Evolutionary conservation across 1,140 invertebrate genomes (phyloP).

Genomic region (Zaprionus camerounensis): DNA sequence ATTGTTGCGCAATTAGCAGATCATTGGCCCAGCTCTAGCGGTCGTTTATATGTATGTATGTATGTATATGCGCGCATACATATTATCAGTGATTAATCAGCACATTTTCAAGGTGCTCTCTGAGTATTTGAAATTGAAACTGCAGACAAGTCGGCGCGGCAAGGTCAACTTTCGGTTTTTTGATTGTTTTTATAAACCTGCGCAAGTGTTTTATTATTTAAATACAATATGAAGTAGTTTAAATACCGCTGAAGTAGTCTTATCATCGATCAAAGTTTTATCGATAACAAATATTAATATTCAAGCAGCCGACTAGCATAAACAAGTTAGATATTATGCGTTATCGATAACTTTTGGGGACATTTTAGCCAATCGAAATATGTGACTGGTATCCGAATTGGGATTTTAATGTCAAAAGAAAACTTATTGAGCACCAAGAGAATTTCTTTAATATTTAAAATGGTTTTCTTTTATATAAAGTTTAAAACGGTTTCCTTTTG

Average conservation of each 20-base stretch:
- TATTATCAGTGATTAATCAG: slow-evolving; percentile 43
- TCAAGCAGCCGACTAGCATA: not conserved
- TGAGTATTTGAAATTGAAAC: slow-evolving; percentile 19
- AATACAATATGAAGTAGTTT: not conserved
- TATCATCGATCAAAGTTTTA: not conserved
- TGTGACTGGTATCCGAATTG: not conserved
- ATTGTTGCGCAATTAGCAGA: slow-evolving; percentile 74
- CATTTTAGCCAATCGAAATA: not conserved
- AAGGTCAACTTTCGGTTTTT: slow-evolving; percentile 28
- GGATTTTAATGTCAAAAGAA: not conserved
- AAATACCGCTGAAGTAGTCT: not conserved
- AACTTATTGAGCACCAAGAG: not conserved
- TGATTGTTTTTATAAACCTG: slow-evolving; percentile 5
- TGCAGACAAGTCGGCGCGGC: slow-evolving; percentile 28
- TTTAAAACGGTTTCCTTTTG: slow-evolving; percentile 9
- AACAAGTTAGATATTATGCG: not conserved
- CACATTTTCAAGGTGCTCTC: slow-evolving; percentile 54
- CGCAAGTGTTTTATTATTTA: not conserved
- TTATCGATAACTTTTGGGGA: not conserved
- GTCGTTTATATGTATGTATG: slow-evolving; percentile 23
- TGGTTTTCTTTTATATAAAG: slow-evolving; percentile 13
- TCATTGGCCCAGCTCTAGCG: slow-evolving; percentile 59
- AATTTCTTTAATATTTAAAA: not conserved
- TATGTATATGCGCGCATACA: slow-evolving; percentile 18
- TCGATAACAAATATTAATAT: slow-evolving; percentile 1